Base-by-base conservation (phyloP, 2,113 vertebrate genomes). In the Formicarius rufipectus region DNA sequence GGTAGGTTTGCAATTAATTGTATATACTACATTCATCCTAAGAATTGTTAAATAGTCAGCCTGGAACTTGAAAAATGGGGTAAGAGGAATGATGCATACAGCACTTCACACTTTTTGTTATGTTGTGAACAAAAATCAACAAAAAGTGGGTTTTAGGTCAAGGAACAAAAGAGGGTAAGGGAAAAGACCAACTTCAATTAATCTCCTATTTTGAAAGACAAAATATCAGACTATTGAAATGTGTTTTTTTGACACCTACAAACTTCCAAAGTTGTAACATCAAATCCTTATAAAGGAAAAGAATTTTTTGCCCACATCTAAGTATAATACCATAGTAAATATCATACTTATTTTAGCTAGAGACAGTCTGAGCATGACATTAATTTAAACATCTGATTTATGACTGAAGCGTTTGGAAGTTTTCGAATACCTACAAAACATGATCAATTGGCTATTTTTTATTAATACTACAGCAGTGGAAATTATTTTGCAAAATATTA, bases 101-200 rank as follows among this genome's bases (percentile, higher is more conserved):
- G 19, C 15, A n/a, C 14, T 78, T 89, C 39, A 55, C 27, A 67
- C 1, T 10, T 82, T 86, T 47, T 40, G 3, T 28, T 84, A 59
- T 39, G 2, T 5, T 87, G 14, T 47, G 27, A 79, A 90, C 17
- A 63, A 85, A 79, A 87, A 59, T 8, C 24, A 72, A 45, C 7
- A 52, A 33, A 56, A 42, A 12, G 2, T 10, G 0, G 1, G 15
- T 33, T 87, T 84, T 59, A n/a, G 56, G 28, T 6, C 14, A 84
- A 64, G 20, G 17, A 10, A 23, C 2, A 47, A 86, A 78, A 64
- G 0, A 1, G 2, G 7, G 2, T 14, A 45, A 74, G 2, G 10
- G 15, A 64, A 50, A 64, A 72, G 8, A 19, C 2, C 7, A 30
- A 10, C 14, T 82, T 90, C 10, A 53, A 28, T 28, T 53, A 0